Conservation (phyloP, 2,797 vertebrate species). For the Melanotaenia pygmaea region DNA sequence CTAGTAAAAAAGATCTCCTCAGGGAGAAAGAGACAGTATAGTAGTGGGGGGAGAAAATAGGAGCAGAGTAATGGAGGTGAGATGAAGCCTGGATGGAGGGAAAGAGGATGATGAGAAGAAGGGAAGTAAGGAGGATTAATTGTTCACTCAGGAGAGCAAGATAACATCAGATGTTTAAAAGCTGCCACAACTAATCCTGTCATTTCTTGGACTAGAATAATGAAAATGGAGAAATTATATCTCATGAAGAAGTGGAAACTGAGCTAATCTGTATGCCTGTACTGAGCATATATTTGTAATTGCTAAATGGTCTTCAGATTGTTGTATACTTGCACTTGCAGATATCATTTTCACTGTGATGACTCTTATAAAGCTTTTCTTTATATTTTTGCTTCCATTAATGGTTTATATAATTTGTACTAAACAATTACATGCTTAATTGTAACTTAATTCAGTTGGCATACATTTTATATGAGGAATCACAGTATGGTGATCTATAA, state of each 20-base stretch:
- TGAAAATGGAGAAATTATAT: conserved; percentile 74
- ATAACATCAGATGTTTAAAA: conserved; percentile 84
- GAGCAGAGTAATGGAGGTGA: conserved; percentile 40
- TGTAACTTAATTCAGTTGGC: conserved; percentile 7
- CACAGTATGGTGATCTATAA: neutral
- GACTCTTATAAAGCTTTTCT: conserved; percentile 17
- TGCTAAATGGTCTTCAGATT: conserved; percentile 48
- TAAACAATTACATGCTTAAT: neutral
- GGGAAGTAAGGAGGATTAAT: conserved; percentile 78
- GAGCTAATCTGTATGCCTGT: conserved; percentile 68
- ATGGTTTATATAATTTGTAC: neutral
- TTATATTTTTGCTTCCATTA: conserved; percentile 3
- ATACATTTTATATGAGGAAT: conserved; percentile 11
- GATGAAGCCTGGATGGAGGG: conserved; percentile 51
- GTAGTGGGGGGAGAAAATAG: conserved; percentile 12
- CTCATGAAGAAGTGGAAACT: conserved; percentile 66
- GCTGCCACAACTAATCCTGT: conserved; percentile 80
- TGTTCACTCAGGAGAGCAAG: conserved; percentile 78
- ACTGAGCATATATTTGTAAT: conserved; percentile 54
- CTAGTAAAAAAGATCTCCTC: conserved; percentile 41
- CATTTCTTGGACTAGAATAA: conserved; percentile 79
- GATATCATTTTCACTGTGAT: conserved; percentile 27
- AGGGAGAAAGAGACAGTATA: conserved; percentile 42
- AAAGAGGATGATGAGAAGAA: conserved; percentile 61
- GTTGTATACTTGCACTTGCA: conserved; percentile 33